Evolutionary conservation across 2,888 invertebrate genomes (phyloP).

Genomic region (Pinctada fucata): DNA sequence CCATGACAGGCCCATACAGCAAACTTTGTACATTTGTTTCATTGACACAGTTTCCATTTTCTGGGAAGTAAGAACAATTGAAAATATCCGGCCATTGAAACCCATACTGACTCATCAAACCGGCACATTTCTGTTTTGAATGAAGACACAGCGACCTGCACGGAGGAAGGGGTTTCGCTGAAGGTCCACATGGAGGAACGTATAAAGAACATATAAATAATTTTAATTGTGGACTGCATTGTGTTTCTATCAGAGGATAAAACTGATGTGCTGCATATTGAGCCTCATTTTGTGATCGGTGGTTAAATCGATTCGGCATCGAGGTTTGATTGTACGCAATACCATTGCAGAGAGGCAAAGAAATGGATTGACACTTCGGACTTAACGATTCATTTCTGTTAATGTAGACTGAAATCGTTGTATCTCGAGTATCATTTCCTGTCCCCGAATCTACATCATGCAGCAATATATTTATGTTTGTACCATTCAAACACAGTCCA

Average conservation of each 20-base stretch:
- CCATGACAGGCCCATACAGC: no score
- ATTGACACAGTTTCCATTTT: constrained; percentile 80
- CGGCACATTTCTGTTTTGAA: constrained; percentile 9
- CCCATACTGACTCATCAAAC: constrained; percentile 11
- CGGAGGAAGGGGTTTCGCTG: constrained; percentile 15
- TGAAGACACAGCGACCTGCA: constrained; percentile 23
- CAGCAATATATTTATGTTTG: no score
- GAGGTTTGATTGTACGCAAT: constrained; percentile 33
- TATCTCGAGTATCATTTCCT: no score
- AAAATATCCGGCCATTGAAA: constrained; percentile 90
- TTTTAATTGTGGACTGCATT: constrained; percentile 22
- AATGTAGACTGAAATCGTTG: no score
- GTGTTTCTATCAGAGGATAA: constrained; percentile 19
- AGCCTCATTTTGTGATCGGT: constrained; percentile 15
- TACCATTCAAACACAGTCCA: neutral
- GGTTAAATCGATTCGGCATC: constrained; percentile 22
- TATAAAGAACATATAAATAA: constrained; percentile 22
- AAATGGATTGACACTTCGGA: constrained; percentile 23
- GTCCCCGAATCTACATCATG: no score
- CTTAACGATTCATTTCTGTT: no score
- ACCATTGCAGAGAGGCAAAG: constrained; percentile 12
- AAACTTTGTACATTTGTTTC: constrained; percentile 59
- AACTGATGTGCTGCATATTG: constrained; percentile 2
- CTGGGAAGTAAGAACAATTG: constrained; percentile 91
- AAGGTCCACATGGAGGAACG: constrained; percentile 18